Conservation (phyloP, 92 coral and sea anemone species). For the Anthopleura xanthogrammica region DNA sequence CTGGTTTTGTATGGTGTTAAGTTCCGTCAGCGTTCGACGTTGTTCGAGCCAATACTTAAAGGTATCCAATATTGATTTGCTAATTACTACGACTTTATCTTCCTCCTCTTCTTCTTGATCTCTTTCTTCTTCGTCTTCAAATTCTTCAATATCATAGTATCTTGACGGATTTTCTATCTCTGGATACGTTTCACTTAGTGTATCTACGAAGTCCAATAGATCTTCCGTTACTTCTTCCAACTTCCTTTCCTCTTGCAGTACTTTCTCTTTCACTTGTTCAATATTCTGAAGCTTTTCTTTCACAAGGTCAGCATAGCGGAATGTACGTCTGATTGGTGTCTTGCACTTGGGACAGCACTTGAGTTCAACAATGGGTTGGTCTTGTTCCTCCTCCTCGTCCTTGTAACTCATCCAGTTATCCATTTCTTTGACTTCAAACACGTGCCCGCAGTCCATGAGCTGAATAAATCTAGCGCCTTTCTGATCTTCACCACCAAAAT, state of each 20-base stretch:
- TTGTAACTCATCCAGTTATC: conserved; percentile 72
- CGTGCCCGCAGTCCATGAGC: conserved; percentile 79
- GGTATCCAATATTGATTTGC: conserved; percentile 20
- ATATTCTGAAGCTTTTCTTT: conserved; percentile 67
- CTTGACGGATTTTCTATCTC: conserved; percentile 4
- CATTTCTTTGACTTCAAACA: conserved; percentile 74
- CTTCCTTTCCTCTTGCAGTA: conserved; percentile 47
- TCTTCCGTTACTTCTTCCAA: conserved; percentile 10
- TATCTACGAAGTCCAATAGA: conserved; percentile 5
- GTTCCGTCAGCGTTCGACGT: conserved; percentile 55
- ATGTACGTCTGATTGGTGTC: conserved; percentile 74
- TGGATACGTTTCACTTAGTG: conserved; percentile 30
- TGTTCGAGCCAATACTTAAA: conserved; percentile 43
- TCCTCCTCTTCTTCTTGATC: background rate
- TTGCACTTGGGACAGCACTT: conserved; percentile 82
- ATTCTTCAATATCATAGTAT: background rate
- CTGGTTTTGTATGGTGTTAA: conserved; percentile 60
- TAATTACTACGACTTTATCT: background rate
- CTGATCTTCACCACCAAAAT: conserved; percentile 79
- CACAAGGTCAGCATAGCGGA: conserved; percentile 79
- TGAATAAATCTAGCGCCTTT: conserved; percentile 70
- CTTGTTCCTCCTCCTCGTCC: conserved; percentile 26
- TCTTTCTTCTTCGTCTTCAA: background rate
- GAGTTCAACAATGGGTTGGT: conserved; percentile 51
- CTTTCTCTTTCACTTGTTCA: conserved; percentile 55